These are phyloP conservation scores for Muntiacus muntjak DNA, from an alignment of 2,113 vertebrate species.

Conservation along the genomic window DNA sequence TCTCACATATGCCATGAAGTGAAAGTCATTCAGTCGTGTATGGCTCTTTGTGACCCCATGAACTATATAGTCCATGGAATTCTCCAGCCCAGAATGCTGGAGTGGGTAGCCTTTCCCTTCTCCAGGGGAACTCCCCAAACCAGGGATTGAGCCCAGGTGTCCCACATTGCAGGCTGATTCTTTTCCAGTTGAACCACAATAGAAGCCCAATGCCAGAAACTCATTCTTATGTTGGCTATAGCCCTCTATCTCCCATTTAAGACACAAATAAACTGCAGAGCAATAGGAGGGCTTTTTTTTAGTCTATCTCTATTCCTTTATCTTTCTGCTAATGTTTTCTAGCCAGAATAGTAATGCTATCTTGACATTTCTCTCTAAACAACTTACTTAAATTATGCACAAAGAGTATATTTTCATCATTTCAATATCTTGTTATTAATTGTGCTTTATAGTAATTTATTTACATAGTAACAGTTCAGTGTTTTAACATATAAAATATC, in stretches of 20 bases:
- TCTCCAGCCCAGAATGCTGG: not conserved
- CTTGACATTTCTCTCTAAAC: not conserved
- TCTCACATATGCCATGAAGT: not conserved
- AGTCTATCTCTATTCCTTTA: not conserved
- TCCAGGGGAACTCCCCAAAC: not conserved
- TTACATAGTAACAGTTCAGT: not conserved
- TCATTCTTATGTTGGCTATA: not conserved
- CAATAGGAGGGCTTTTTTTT: accelerated
- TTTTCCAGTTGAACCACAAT: not conserved
- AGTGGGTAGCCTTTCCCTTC: not conserved
- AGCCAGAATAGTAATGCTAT: not conserved
- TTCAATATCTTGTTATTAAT: not conserved
- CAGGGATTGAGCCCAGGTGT: not conserved
- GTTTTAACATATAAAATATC: not conserved
- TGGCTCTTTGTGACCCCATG: accelerated
- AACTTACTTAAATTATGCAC: not conserved
- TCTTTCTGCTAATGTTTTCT: not conserved
- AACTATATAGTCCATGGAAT: not conserved
- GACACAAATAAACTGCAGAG: not conserved
- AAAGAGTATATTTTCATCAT: not conserved
- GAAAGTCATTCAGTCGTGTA: not conserved
- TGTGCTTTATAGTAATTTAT: not conserved
- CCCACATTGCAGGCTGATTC: not conserved
- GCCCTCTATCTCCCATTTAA: not conserved
- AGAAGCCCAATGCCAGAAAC: not conserved